Percentiles rank a stretch among this genome's conserved stretches.
Conservation (phyloP, 2,888 invertebrate genomes). For the Labia minor region DNA sequence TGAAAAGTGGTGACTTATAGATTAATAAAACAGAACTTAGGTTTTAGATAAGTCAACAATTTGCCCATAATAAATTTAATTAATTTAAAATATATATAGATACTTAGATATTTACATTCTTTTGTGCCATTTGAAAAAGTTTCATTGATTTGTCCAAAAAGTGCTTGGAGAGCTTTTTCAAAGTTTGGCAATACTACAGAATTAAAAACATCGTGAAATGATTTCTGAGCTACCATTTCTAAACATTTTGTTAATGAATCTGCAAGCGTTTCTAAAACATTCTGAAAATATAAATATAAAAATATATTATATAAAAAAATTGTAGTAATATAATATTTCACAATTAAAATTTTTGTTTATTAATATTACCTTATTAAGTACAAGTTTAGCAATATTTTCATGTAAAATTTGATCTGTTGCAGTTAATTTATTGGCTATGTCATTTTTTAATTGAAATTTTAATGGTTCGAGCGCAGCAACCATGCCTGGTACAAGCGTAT, state of each 20-base stretch:
- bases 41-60: too few relatives aligned
- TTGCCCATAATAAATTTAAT: too few relatives aligned
- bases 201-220: constrained; percentile 66
- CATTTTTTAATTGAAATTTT: constrained; percentile 59
- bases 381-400: constrained; percentile 68
- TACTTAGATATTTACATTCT: constrained; percentile 76
- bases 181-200: constrained; percentile 71
- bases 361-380: constrained; percentile 59
- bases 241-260: constrained; percentile 56
- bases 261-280: constrained; percentile 63
- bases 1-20: too few relatives aligned
- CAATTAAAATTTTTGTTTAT: constrained; percentile 9
- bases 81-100: too few relatives aligned
- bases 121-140: constrained; percentile 79
- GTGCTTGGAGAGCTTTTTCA: constrained; percentile 73
- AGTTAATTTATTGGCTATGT: constrained; percentile 59
- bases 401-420: constrained; percentile 63
- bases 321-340: background rate
- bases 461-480: constrained; percentile 60
- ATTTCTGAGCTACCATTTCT: constrained; percentile 60
- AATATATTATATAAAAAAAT: constrained; percentile 15
- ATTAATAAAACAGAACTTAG: too few relatives aligned
- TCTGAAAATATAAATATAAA: constrained; percentile 39
- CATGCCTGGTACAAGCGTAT: constrained; percentile 46
- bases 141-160: constrained; percentile 83